These are phyloP conservation scores for Petrolisthes manimaculis DNA, from an alignment of 2,888 invertebrate genomes.

Conservation along the genomic window DNA sequence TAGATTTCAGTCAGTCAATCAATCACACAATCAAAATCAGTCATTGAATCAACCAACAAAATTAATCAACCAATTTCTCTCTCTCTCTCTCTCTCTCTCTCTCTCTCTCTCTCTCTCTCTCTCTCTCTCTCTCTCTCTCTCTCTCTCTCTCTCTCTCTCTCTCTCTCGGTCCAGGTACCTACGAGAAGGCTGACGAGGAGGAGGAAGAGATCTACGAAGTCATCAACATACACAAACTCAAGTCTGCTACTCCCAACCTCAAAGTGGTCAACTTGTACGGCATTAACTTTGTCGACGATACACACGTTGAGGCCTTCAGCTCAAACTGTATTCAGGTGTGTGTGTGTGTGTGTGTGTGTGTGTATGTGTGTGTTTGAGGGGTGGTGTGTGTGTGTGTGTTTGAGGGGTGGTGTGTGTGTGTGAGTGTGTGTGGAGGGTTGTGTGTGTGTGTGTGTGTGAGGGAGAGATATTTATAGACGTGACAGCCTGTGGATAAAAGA, in stretches of 20 bases:
- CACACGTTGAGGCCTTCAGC: conserved; percentile 94
- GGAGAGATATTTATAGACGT: no score
- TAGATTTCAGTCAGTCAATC: no score
- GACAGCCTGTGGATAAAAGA: no score
- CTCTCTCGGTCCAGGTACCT: conserved; percentile 78
- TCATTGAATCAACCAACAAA: neutral
- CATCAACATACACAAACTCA: conserved; percentile 98
- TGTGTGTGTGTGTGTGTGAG: no score
- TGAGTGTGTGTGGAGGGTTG: no score
- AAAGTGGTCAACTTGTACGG: conserved; percentile 98
- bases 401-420: no score
- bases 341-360: conserved; percentile 26
- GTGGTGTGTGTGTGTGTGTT: no score
- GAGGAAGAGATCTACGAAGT: conserved; percentile 99
- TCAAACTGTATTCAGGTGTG: conserved; percentile 67
- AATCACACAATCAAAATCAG: no score
- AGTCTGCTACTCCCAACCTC: conserved; percentile 97
- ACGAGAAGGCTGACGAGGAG: conserved; percentile 97
- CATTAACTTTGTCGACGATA: conserved; percentile 98
- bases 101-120: neutral
- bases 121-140: neutral
- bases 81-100: neutral
- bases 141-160: neutral
- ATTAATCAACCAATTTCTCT: neutral
- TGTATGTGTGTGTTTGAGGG: neutral